Evolutionary conservation across 2,888 invertebrate genomes (phyloP).

Genomic region (Agonopterix subpropinquella): DNA sequence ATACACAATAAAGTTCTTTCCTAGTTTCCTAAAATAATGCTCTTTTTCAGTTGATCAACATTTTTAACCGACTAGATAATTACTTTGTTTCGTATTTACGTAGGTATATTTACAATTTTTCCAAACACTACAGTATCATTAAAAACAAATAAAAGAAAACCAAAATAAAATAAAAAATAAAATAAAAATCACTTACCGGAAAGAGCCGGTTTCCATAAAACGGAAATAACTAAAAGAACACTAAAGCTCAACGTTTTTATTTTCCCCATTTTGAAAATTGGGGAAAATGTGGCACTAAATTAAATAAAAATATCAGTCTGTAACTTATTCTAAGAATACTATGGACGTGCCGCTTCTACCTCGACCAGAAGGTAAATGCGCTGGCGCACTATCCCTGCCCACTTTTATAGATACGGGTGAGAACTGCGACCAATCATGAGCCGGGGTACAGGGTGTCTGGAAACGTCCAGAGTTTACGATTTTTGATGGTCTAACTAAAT

Average conservation of each 20-base stretch:
- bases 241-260: constrained; percentile 48
- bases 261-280: constrained; percentile 51
- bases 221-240: constrained; percentile 57
- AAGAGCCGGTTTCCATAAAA: constrained; percentile 60
- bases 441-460: background rate
- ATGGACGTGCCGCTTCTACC: constrained; percentile 35
- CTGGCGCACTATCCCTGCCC: constrained; percentile 11
- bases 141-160: too few species aligned
- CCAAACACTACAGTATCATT: too few species aligned
- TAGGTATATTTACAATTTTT: too few species aligned
- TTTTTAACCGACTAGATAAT: too few species aligned
- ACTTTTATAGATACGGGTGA: constrained; percentile 46
- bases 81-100: too few species aligned
- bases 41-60: too few species aligned
- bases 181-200: constrained; percentile 43
- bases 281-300: constrained; percentile 45
- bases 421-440: constrained; percentile 15
- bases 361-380: constrained; percentile 56
- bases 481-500: too few species aligned
- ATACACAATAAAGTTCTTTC: too few species aligned
- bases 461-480: background rate
- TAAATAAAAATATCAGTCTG: constrained; percentile 45
- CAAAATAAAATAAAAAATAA: background rate
- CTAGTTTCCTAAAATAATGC: too few species aligned
- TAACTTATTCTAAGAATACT: constrained; percentile 51